Percentiles rank a stretch among this genome's conserved stretches.
Evolutionary conservation across 2,797 vertebrate genomes (phyloP).

Genomic region (Podarcis siculus): DNA sequence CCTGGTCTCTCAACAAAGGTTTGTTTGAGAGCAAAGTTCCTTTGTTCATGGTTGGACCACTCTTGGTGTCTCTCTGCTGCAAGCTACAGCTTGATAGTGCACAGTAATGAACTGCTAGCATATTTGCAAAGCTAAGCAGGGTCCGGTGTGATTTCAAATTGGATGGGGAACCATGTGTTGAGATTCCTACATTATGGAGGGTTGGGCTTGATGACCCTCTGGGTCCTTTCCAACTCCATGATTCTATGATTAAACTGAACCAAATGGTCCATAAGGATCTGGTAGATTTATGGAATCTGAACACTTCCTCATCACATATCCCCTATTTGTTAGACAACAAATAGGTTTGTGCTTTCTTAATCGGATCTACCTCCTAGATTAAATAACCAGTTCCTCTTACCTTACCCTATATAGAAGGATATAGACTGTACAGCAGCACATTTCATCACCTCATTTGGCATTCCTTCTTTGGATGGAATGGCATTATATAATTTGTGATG

Average conservation of each 20-base stretch:
- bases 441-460: constrained; percentile 64
- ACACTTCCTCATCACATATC: background rate
- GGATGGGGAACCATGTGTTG: too few species aligned
- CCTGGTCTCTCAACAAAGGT: background rate
- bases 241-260: background rate
- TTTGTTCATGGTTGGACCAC: too few species aligned
- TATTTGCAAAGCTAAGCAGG: too few species aligned
- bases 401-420: background rate
- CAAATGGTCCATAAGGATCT: background rate
- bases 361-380: constrained; percentile 30
- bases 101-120: too few species aligned
- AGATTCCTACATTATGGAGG: too few species aligned
- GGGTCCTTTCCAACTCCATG: too few species aligned
- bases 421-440: constrained; percentile 40
- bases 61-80: too few species aligned
- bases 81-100: too few species aligned
- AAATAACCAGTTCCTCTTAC: constrained; percentile 61
- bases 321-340: background rate
- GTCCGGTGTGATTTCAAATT: too few species aligned
- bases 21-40: background rate
- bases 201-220: too few species aligned
- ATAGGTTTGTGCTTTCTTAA: constrained; percentile 45
- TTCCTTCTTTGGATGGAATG: constrained; percentile 55
- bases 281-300: background rate
- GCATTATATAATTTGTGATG: constrained; percentile 67